These are phyloP conservation scores for Drosophila ficusphila DNA, from an alignment of 1,140 invertebrate genomes.

Conservation along the genomic window DNA sequence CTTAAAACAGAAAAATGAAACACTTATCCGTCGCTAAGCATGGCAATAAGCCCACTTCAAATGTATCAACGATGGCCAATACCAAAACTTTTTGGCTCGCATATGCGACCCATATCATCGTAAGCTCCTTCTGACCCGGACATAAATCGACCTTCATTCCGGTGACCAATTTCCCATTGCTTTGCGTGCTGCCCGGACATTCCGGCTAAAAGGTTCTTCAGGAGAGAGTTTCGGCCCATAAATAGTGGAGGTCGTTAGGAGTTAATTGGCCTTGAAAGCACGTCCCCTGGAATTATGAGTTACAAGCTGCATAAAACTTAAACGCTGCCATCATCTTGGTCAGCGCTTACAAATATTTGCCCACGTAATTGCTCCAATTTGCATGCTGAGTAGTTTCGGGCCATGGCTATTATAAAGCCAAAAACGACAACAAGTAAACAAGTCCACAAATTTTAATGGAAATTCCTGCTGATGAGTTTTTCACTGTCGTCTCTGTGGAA, in stretches of 20 bases:
- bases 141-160: slow-evolving; percentile 50
- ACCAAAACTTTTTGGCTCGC: slow-evolving; percentile 1
- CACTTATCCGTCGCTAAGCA: slow-evolving; percentile 61
- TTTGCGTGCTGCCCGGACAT: slow-evolving; percentile 30
- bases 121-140: slow-evolving; percentile 33
- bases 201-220: slow-evolving; percentile 33
- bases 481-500: neutral
- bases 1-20: slow-evolving; percentile 40
- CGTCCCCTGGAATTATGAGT: slow-evolving; percentile 33
- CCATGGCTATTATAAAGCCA: slow-evolving; percentile 3
- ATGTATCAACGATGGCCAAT: slow-evolving; percentile 13
- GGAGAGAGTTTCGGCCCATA: slow-evolving; percentile 31
- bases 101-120: slow-evolving; percentile 43
- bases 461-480: slow-evolving; percentile 4
- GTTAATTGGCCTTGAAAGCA: slow-evolving; percentile 55
- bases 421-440: slow-evolving; percentile 13
- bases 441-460: slow-evolving; percentile 24
- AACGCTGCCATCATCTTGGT: slow-evolving; percentile 23
- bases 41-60: slow-evolving; percentile 57
- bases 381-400: slow-evolving; percentile 41
- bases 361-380: slow-evolving; percentile 43
- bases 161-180: slow-evolving; percentile 23
- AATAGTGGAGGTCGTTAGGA: slow-evolving; percentile 43
- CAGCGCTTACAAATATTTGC: slow-evolving; percentile 31
- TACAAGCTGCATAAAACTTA: slow-evolving; percentile 37